A percentile compares a stretch with the other conserved stretches of the same genome.
phyloP scores from a whole-genome alignment of 2,113 vertebrate genomes.

The Epinephelus cyanopodus region DNA sequence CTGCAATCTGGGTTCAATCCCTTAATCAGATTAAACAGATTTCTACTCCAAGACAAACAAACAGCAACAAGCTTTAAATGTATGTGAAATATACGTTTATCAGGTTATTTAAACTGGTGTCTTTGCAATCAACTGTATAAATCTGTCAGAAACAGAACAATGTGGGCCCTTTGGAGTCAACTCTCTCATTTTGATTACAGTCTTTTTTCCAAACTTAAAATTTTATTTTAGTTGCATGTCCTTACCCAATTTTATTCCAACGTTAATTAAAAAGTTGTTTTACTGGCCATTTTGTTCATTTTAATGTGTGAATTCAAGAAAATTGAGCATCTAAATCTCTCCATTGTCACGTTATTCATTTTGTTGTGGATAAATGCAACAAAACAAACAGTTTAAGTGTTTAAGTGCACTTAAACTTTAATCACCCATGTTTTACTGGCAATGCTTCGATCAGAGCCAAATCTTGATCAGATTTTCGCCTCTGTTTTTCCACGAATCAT shows the following conservation, averaged over 20 bases:
- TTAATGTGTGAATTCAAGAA: neutral
- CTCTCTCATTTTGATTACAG: neutral
- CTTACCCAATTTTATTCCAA: neutral
- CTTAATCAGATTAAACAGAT: neutral
- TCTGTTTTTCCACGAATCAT: neutral
- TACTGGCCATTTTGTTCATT: neutral
- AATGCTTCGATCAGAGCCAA: neutral
- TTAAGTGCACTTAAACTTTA: neutral
- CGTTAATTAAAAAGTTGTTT: neutral
- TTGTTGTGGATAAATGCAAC: neutral
- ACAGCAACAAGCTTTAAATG: neutral
- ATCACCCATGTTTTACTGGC: neutral
- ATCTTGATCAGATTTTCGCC: neutral
- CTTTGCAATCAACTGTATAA: neutral
- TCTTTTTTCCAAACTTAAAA: neutral
- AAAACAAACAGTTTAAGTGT: neutral
- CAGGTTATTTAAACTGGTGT: too few species aligned
- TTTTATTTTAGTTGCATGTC: neutral
- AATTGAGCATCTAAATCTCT: neutral
- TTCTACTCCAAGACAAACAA: neutral
- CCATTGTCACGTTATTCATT: neutral
- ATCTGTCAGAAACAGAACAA: neutral
- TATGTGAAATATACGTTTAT: neutral
- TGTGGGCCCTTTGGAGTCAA: neutral
- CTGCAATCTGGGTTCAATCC: neutral